Conservation (phyloP, 1,140 invertebrate genomes). For the Drosophila persimilis region DNA sequence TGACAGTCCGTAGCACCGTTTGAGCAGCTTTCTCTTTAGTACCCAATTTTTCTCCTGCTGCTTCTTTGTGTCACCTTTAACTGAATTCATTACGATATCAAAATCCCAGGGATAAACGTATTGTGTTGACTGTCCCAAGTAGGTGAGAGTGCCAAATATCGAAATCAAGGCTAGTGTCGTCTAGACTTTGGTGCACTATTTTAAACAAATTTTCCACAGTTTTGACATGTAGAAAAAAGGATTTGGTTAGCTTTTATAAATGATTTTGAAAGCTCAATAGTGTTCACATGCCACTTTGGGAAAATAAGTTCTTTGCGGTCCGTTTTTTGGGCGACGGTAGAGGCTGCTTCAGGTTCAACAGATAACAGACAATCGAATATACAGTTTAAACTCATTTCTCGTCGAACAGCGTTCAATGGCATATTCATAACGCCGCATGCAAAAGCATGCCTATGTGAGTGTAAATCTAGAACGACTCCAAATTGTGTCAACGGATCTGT, state of each 20-base stretch:
- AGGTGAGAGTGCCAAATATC: constrained; percentile 11
- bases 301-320: constrained; percentile 4
- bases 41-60: constrained; percentile 57
- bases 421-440: constrained; percentile 38
- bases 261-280: neutral
- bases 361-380: constrained; percentile 10
- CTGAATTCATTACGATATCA: constrained; percentile 73
- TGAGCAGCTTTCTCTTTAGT: constrained; percentile 58
- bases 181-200: too few relatives aligned
- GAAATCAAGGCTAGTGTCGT: neutral
- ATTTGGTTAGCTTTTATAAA: constrained; percentile 3
- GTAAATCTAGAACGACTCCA: too few relatives aligned
- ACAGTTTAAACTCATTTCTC: constrained; percentile 34
- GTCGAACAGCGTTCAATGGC: constrained; percentile 17
- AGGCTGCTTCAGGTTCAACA: constrained; percentile 4
- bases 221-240: neutral
- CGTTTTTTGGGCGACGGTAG: constrained; percentile 1
- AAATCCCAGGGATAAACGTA: constrained; percentile 13
- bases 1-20: constrained; percentile 28
- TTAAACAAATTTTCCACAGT: neutral
- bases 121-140: constrained; percentile 30
- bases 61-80: constrained; percentile 54
- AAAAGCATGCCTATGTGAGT: constrained; percentile 11
- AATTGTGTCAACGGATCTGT: neutral
- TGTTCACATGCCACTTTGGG: neutral